Evolutionary conservation across 2,888 invertebrate species (phyloP), one percentile per base, ranked within the genome.

Genomic region (Tipula unca): DNA sequence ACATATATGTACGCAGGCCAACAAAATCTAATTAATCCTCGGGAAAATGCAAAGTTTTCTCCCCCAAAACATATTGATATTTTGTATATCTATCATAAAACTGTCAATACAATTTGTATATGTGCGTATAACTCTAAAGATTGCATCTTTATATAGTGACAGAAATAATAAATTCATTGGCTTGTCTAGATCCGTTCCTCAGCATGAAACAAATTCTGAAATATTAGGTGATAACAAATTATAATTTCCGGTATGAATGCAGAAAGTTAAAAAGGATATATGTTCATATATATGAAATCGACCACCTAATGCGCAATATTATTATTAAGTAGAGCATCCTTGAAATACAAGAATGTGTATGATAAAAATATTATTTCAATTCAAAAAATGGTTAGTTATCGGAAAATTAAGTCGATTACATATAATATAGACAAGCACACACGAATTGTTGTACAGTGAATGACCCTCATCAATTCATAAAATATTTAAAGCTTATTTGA

Each of bases 401-500:
- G 25, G 10, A 25, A 54, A 54, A 54, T 17, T 54, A 54, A 54
- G 48, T 17, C 48, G 48, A 48, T 48, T 48, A 48, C n/a, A 42
- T n/a, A 42, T n/a, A n/a, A n/a, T 42, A 14, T 14, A n/a, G 14
- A 32, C 32, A 32, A 39, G 39, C 39, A 8, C 13, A 39, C 13
- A 39, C 39, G 10, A 39, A 39, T 39, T 39, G 10, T 39, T 39
- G 39, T 20, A 54, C 20, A 69, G 10, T 25, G 69, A 69, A 54
- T 69, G 69, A 69, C 69, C 69, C 69, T 69, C 69, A 25, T 69
- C 69, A 69, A 25, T 69, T 69, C 25, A 69, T 69, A 25, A 69
- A 69, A 69, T 69, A 69, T 69, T 69, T 69, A 20, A 69, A 69
- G 69, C 69, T 69, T 69, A 69, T 69, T 69, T 69, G 69, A 69